These are phyloP conservation scores for Sinocyclocheilus maitianheensis DNA, from an alignment of 2,113 vertebrate genomes.

Conservation along the genomic window DNA sequence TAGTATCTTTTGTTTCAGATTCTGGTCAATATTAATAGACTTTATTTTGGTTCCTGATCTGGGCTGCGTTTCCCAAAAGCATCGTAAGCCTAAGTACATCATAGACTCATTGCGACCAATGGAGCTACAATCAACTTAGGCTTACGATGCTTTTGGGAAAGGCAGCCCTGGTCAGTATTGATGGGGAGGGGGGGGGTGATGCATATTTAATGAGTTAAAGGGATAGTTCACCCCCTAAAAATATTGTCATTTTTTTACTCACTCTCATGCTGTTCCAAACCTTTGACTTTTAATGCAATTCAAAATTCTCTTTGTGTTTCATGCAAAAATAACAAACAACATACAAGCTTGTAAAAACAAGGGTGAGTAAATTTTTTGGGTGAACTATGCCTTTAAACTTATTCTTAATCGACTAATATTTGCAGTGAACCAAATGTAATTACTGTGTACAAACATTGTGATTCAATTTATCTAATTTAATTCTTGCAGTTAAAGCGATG, in stretches of 20 bases:
- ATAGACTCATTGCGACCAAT: no score
- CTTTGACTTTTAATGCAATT: background rate
- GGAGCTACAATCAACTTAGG: no score
- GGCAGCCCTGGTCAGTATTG: background rate
- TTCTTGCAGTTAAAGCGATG: slow-evolving; percentile 28
- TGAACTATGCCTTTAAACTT: background rate
- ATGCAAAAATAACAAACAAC: background rate
- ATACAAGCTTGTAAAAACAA: background rate
- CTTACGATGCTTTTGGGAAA: no score
- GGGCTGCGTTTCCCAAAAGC: no score
- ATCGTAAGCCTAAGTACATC: no score
- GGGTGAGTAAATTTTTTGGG: background rate
- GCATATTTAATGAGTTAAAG: background rate
- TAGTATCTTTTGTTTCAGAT: background rate
- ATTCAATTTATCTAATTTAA: slow-evolving; percentile 24
- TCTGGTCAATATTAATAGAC: background rate
- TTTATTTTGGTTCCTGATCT: background rate
- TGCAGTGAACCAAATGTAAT: slow-evolving; percentile 21
- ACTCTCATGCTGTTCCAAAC: background rate
- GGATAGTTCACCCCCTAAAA: background rate
- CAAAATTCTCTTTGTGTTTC: background rate
- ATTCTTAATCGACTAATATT: background rate
- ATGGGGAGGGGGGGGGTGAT: background rate
- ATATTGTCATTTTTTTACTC: background rate
- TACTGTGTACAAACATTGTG: slow-evolving; percentile 36